These are phyloP conservation scores for Fulmarus glacialis DNA, from an alignment of 2,113 vertebrate genomes.

Conservation along the genomic window DNA sequence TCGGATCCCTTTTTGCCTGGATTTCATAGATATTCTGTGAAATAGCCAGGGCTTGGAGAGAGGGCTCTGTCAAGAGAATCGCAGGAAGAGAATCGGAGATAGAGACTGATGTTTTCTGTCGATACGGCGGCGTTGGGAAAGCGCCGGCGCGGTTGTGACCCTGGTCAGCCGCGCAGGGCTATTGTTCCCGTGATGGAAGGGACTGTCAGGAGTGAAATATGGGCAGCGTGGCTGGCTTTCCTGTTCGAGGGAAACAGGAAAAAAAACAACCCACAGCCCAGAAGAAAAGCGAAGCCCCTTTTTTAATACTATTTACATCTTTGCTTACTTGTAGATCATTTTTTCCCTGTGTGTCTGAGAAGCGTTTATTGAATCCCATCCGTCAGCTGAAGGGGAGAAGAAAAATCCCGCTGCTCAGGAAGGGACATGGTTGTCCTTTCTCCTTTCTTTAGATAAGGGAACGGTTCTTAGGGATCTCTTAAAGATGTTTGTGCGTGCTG, in stretches of 20 bases:
- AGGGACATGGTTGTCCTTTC: background rate
- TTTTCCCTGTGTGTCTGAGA: background rate
- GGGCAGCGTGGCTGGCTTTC: constrained; percentile 35
- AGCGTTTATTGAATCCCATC: background rate
- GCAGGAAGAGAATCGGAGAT: background rate
- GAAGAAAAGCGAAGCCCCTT: background rate
- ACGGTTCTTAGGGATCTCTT: background rate
- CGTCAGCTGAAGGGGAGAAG: background rate
- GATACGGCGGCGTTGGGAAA: constrained; percentile 1
- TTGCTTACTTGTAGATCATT: background rate
- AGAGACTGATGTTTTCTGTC: background rate
- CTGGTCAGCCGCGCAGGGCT: constrained; percentile 4
- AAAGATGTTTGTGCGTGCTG: background rate
- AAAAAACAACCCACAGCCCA: background rate
- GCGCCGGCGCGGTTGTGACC: constrained; percentile 15
- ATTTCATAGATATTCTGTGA: background rate
- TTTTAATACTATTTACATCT: background rate
- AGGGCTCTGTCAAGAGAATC: background rate
- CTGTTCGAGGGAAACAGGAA: constrained; percentile 44
- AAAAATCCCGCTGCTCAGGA: background rate
- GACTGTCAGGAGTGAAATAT: constrained; percentile 54
- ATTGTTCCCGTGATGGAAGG: constrained; percentile 57
- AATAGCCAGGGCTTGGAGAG: background rate
- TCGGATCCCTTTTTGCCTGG: background rate
- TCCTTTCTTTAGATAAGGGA: background rate